A percentile compares a stretch with the other conserved stretches of the same genome.
Conservation (phyloP, 2,797 vertebrate genomes). For the Melanotaenia nigrans region DNA sequence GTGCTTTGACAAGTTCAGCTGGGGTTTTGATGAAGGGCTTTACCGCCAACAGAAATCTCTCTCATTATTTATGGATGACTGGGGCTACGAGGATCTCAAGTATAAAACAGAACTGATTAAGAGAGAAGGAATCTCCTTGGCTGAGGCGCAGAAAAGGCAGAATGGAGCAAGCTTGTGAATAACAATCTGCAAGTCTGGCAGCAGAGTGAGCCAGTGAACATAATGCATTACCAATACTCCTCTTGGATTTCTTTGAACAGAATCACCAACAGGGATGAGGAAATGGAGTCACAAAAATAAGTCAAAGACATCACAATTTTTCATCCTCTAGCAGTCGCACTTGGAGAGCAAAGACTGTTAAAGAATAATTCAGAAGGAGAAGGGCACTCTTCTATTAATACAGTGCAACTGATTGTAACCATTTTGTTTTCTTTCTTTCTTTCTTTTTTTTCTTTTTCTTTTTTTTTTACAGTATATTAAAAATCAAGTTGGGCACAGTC, state of each 20-base stretch:
- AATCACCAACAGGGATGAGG: slow-evolving; percentile 76
- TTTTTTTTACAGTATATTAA: slow-evolving; percentile 72
- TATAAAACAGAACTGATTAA: slow-evolving; percentile 84
- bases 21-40: slow-evolving; percentile 71
- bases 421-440: slow-evolving; percentile 67
- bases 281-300: slow-evolving; percentile 83
- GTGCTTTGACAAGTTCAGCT: slow-evolving; percentile 75
- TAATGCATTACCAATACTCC: slow-evolving; percentile 77
- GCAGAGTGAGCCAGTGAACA: slow-evolving; percentile 72
- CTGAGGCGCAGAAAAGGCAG: slow-evolving; percentile 83
- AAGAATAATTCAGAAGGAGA: slow-evolving; percentile 77
- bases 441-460: slow-evolving; percentile 48
- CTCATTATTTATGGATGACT: slow-evolving; percentile 78
- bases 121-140: slow-evolving; percentile 86
- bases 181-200: slow-evolving; percentile 82
- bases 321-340: slow-evolving; percentile 79
- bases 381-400: slow-evolving; percentile 88
- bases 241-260: slow-evolving; percentile 80
- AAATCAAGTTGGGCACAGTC: slow-evolving; percentile 84
- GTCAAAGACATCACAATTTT: slow-evolving; percentile 85
- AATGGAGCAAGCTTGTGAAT: slow-evolving; percentile 82
- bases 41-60: slow-evolving; percentile 70
- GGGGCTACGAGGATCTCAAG: slow-evolving; percentile 81
- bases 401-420: slow-evolving; percentile 88
- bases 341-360: slow-evolving; percentile 86